These are phyloP conservation scores for Ommatoiulus sabulosus DNA, from an alignment of 2,888 invertebrate species.

Conservation along the genomic window DNA sequence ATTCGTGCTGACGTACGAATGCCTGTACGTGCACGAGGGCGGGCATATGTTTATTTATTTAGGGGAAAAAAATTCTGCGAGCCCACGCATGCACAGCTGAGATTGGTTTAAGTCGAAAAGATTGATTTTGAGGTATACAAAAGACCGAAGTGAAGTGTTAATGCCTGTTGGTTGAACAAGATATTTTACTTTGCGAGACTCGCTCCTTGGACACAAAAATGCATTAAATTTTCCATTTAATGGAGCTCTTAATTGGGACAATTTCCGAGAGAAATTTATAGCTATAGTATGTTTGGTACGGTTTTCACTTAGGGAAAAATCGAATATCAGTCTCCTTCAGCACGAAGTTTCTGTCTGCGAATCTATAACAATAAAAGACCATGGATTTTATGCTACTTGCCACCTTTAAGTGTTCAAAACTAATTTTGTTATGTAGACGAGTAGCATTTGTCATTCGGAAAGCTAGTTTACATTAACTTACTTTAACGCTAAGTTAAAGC, in stretches of 20 bases:
- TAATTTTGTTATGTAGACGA: too few relatives aligned
- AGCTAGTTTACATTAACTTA: too few relatives aligned
- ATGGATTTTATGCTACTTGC: background rate
- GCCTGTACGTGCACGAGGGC: background rate
- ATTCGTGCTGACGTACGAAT: background rate
- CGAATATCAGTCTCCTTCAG: background rate
- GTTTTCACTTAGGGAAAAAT: background rate
- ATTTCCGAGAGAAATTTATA: background rate
- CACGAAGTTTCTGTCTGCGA: background rate
- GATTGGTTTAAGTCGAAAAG: slow-evolving; percentile 24
- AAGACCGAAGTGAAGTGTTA: background rate
- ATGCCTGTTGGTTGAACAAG: slow-evolving; percentile 41
- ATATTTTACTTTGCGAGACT: slow-evolving; percentile 25
- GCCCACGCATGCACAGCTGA: background rate
- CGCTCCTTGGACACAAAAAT: slow-evolving; percentile 22
- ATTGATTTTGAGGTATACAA: slow-evolving; percentile 26
- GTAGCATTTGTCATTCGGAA: too few relatives aligned
- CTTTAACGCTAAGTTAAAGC: too few relatives aligned
- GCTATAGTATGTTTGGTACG: too few relatives aligned
- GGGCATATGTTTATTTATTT: slow-evolving; percentile 6
- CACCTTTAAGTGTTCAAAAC: background rate
- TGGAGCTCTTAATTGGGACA: slow-evolving; percentile 41
- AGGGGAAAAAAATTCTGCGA: background rate
- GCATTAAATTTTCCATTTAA: slow-evolving; percentile 24
- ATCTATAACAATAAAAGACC: background rate